Base-by-base conservation (phyloP, 2,113 vertebrate species). In the Sinocyclocheilus grahami region DNA sequence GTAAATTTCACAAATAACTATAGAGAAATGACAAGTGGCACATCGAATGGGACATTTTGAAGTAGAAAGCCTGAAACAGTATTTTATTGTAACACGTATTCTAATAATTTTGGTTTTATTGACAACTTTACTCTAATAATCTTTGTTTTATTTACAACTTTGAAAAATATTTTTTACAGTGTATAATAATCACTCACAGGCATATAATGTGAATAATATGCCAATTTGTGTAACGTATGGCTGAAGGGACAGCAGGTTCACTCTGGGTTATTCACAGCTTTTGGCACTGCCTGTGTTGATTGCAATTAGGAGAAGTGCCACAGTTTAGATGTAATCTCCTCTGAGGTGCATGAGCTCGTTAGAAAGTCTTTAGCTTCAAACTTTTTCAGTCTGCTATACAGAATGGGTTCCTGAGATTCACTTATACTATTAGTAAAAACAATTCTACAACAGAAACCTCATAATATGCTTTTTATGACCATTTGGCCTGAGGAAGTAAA, bases 271-370 rank as follows among this genome's bases (percentile, higher is more conserved):
- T 86, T 78, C 87, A 88, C 85, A 83, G 88, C 85, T 91, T 86
- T 91, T 91, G 90, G 91, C 92, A 90, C 63, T 2, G 86, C 82
- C 85, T 92, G 90, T 92, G 90, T 93, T 93, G 91, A 92, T 89
- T 87, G 91, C 93, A 94, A 95, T 95, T 94, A 93, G 93, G 91
- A 94, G 91, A 90, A 91, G 92, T 92, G 92, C 91, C 93, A 93
- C 91, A 91, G 90, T 93, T 93, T 92, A 92, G 91, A 93, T 93
- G 94, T 92, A 94, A 93, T 94, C 92, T 63, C 72, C 90, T 92
- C 90, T 91, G 90, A 88, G 90, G 91, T 91, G 91, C 91, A 87
- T 24, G 67, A 87, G 90, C 22, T 30, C 86, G 89, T 83, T 86
- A 86, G 51, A 86, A 77, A 86, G 14, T 22, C 51, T 75, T 83